Evolutionary conservation across 2,888 invertebrate species (phyloP).

Genomic region (Laspeyria flexula): DNA sequence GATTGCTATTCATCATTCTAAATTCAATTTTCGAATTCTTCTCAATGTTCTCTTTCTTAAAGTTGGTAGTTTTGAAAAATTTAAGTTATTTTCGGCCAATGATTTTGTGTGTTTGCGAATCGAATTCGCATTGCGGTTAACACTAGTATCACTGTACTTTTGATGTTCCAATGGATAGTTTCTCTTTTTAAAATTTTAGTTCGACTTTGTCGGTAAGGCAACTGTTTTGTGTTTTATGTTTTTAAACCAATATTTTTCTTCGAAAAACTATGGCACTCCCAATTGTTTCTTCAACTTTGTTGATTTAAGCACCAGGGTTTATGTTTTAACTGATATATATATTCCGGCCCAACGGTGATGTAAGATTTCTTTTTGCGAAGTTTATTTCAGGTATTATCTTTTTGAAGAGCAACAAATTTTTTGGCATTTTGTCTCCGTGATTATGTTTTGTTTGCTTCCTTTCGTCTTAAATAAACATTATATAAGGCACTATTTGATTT

Average conservation of each 20-base stretch:
- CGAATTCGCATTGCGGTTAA: slow-evolving; percentile 76
- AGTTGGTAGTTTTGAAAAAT: slow-evolving; percentile 16
- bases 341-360: slow-evolving; percentile 73
- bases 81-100: slow-evolving; percentile 74
- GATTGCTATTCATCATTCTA: slow-evolving; percentile 76
- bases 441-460: slow-evolving; percentile 63
- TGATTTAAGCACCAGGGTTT: slow-evolving; percentile 64
- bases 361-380: slow-evolving; percentile 81
- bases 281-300: slow-evolving; percentile 71
- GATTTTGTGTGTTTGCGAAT: slow-evolving; percentile 64
- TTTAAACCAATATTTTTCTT: slow-evolving; percentile 67
- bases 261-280: slow-evolving; percentile 75
- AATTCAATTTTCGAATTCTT: slow-evolving; percentile 47
- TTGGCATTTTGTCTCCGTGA: slow-evolving; percentile 85
- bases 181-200: slow-evolving; percentile 43
- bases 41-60: slow-evolving; percentile 36
- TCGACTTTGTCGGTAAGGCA: slow-evolving; percentile 84
- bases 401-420: slow-evolving; percentile 80
- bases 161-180: slow-evolving; percentile 49
- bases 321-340: slow-evolving; percentile 78
- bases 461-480: slow-evolving; percentile 68
- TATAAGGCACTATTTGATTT: slow-evolving; percentile 79
- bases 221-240: slow-evolving; percentile 50
- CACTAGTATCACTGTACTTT: slow-evolving; percentile 69
- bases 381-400: slow-evolving; percentile 82